Conservation (phyloP, 2,888 invertebrate genomes). For the Apocheima hispidaria region DNA sequence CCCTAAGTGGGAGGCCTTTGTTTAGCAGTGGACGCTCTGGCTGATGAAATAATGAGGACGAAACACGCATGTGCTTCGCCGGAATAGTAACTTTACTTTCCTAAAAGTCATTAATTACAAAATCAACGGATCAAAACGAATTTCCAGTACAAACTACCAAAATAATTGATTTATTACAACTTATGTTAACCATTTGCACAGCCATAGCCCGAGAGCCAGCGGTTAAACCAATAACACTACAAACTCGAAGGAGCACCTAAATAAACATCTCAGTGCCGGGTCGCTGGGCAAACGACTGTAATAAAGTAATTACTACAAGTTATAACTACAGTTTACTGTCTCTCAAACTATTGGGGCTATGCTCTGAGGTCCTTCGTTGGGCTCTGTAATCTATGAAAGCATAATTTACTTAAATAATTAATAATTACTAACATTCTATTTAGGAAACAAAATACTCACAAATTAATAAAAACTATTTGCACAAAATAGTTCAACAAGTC, state of each 20-base stretch:
- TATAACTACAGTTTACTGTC: conserved; percentile 34
- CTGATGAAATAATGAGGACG: too few relatives aligned
- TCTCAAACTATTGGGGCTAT: conserved; percentile 21
- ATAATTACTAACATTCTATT: too few relatives aligned
- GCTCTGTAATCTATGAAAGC: not conserved
- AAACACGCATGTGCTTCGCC: too few relatives aligned
- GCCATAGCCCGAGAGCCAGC: conserved; percentile 23
- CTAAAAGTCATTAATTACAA: too few relatives aligned
- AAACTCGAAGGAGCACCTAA: conserved; percentile 31
- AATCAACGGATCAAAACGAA: not conserved
- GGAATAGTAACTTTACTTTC: too few relatives aligned
- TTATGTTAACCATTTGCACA: conserved; percentile 10
- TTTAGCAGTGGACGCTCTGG: too few relatives aligned
- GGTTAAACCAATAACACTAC: conserved; percentile 29
- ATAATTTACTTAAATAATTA: not conserved
- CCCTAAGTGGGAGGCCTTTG: too few relatives aligned
- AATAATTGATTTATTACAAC: conserved; percentile 20
- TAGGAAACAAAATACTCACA: too few relatives aligned
- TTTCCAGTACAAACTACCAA: not conserved
- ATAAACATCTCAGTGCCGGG: conserved; percentile 35
- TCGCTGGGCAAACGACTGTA: conserved; percentile 30
- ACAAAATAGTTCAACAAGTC: too few relatives aligned
- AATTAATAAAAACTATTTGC: too few relatives aligned
- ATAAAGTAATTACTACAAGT: conserved; percentile 38
- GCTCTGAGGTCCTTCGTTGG: not conserved